phyloP scores from a whole-genome alignment of 1,140 invertebrate genomes.

The Diachasmimorpha longicaudata region DNA sequence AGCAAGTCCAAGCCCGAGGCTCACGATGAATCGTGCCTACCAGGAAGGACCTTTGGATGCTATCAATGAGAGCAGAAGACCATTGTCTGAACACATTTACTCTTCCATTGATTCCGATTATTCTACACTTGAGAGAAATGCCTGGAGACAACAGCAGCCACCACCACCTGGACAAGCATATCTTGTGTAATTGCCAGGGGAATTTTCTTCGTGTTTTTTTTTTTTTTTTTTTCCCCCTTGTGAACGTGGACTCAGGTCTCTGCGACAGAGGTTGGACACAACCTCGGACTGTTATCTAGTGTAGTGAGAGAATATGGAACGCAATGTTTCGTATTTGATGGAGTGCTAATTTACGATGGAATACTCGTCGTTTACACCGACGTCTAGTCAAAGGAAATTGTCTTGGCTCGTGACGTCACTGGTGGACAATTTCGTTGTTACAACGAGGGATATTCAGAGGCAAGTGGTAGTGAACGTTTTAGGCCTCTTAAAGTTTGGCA shows the following conservation, averaged over 20 bases:
- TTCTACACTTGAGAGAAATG: slow-evolving; percentile 65
- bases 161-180: slow-evolving; percentile 65
- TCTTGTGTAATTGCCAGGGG: slow-evolving; percentile 62
- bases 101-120: slow-evolving; percentile 88
- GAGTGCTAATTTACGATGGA: slow-evolving; percentile 7
- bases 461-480: background rate
- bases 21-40: slow-evolving; percentile 61
- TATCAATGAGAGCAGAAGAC: slow-evolving; percentile 68
- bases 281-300: background rate
- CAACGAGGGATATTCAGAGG: background rate
- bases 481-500: background rate
- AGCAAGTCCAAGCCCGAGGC: slow-evolving; percentile 47
- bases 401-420: slow-evolving; percentile 21
- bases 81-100: slow-evolving; percentile 85
- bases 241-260: slow-evolving; percentile 27
- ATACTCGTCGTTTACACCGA: slow-evolving; percentile 19
- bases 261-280: background rate
- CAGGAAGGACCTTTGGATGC: slow-evolving; percentile 61
- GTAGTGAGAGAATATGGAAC: background rate
- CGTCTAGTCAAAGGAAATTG: slow-evolving; percentile 30
- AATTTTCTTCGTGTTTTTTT: too few species aligned
- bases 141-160: slow-evolving; percentile 56
- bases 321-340: background rate
- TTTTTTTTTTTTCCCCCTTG: too few species aligned
- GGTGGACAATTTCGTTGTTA: slow-evolving; percentile 25